These are phyloP conservation scores for Melinopterus prodromus DNA, from an alignment of 2,888 invertebrate genomes.

Conservation along the genomic window DNA sequence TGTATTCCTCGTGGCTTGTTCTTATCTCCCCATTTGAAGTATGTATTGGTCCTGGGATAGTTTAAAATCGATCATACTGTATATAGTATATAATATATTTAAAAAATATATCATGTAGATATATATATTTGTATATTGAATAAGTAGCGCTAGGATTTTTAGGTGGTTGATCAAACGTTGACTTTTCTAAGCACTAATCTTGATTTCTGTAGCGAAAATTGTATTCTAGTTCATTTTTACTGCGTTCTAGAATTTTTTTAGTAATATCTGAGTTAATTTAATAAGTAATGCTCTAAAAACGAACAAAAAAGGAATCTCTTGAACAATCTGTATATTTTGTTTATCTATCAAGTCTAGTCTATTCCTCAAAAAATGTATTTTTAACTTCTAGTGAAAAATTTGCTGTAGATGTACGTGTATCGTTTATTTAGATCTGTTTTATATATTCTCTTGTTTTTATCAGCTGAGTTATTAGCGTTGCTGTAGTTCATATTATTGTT, in stretches of 20 bases:
- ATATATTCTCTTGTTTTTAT: background rate
- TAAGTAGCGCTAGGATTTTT: background rate
- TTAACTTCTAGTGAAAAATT: background rate
- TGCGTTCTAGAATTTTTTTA: background rate
- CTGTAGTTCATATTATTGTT: too few species aligned
- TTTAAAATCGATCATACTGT: background rate
- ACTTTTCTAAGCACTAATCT: background rate
- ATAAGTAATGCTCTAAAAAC: background rate
- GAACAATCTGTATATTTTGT: background rate
- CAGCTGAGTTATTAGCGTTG: background rate
- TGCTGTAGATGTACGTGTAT: background rate
- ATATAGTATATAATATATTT: background rate
- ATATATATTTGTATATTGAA: conserved; percentile 4
- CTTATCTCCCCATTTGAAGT: too few species aligned
- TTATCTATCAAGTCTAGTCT: background rate
- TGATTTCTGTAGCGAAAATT: background rate
- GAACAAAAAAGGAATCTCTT: conserved; percentile 4
- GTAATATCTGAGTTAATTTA: background rate
- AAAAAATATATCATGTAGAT: conserved; percentile 4
- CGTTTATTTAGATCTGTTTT: background rate
- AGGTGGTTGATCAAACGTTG: background rate
- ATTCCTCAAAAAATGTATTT: background rate
- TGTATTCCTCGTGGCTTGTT: too few species aligned
- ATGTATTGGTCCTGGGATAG: too few species aligned
- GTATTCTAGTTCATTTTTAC: background rate